phyloP scores from a whole-genome alignment of 2,113 vertebrate genomes.

The Nymphicus hollandicus region DNA sequence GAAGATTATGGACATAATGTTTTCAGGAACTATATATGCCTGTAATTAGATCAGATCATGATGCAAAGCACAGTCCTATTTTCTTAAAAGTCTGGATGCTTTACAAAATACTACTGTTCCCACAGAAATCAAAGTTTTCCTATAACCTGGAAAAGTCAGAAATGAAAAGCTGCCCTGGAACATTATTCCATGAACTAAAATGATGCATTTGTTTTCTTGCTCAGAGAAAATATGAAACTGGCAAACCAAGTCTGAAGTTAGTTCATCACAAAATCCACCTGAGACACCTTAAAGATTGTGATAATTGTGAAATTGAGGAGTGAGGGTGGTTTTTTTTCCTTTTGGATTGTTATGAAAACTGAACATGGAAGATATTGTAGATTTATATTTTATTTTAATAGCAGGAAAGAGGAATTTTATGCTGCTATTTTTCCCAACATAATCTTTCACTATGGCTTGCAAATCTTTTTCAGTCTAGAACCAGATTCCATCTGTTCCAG shows the following conservation, averaged over 20 bases:
- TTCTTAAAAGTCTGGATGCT: slow-evolving; percentile 10
- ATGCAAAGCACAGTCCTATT: neutral
- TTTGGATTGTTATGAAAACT: neutral
- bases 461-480: neutral
- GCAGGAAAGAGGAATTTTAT: neutral
- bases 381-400: neutral
- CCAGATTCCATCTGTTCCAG: neutral
- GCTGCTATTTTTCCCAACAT: neutral
- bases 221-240: neutral
- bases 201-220: neutral
- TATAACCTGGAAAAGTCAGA: slow-evolving; percentile 17
- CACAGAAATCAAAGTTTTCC: slow-evolving; percentile 39
- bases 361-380: neutral
- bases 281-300: neutral
- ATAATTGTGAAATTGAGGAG: neutral
- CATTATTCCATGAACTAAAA: neutral
- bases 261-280: neutral
- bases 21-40: neutral
- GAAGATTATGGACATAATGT: neutral
- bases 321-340: neutral
- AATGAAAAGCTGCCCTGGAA: slow-evolving; percentile 22
- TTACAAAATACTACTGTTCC: slow-evolving; percentile 16
- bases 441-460: neutral
- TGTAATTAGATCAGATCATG: neutral
- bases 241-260: neutral